Evolutionary conservation across 2,113 vertebrate species (phyloP).

Genomic region (Ondatra zibethicus): DNA sequence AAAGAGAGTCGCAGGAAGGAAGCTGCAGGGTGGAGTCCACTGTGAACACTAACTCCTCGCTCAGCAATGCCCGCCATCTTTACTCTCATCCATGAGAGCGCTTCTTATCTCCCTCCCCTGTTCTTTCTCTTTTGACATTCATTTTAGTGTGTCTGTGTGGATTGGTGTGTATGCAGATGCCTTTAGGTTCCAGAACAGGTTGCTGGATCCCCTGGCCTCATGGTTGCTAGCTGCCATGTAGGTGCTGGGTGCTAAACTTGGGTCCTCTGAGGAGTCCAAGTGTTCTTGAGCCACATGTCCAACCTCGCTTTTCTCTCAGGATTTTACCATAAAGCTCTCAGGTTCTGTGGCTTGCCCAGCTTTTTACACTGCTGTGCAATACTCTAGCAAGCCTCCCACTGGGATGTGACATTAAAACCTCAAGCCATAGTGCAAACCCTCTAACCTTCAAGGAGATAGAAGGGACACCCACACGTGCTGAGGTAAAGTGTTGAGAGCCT

Average conservation of each 20-base stretch:
- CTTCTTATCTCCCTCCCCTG: not conserved
- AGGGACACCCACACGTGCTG: not conserved
- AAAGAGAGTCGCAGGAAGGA: not conserved
- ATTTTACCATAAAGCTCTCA: not conserved
- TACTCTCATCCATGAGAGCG: not conserved
- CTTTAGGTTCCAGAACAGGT: not conserved
- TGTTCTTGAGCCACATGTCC: not conserved
- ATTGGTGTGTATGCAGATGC: not conserved
- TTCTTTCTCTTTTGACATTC: not conserved
- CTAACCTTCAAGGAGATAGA: not conserved
- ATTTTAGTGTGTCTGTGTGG: not conserved
- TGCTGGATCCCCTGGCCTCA: not conserved
- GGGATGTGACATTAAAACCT: not conserved
- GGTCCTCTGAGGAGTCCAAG: not conserved
- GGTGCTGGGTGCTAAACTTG: not conserved
- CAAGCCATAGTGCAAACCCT: not conserved
- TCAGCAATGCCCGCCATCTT: not conserved
- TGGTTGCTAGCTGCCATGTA: not conserved
- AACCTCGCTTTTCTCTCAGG: not conserved
- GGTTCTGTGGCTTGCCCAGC: not conserved
- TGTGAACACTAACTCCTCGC: not conserved
- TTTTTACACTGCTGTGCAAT: not conserved
- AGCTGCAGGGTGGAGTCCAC: fast-evolving
- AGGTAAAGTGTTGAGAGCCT: not conserved
- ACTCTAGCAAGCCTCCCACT: not conserved